Evolutionary conservation across 2,888 invertebrate genomes (phyloP).

Genomic region (Callimorpha dominula): DNA sequence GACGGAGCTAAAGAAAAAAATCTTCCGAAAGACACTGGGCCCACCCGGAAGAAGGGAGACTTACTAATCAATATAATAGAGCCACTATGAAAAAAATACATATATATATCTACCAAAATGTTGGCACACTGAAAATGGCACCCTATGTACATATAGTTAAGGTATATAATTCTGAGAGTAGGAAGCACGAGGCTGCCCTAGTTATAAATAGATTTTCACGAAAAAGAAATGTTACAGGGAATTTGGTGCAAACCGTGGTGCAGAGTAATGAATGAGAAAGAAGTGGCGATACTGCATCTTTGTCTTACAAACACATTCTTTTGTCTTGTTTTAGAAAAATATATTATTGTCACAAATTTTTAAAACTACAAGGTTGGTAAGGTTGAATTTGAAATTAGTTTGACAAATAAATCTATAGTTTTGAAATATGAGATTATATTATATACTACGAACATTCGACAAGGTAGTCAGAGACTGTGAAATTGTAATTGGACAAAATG

Average conservation of each 20-base stretch:
- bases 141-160: conserved; percentile 54
- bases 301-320: conserved; percentile 15
- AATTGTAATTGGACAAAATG: no score
- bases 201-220: conserved; percentile 87
- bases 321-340: conserved; percentile 1
- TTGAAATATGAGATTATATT: not conserved
- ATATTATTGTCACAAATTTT: not conserved
- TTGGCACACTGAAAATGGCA: conserved; percentile 47
- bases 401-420: not conserved
- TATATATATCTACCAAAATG: conserved; percentile 63
- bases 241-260: conserved; percentile 82
- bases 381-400: conserved; percentile 1
- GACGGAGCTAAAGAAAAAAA: conserved; percentile 71
- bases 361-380: not conserved
- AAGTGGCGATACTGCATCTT: conserved; percentile 39
- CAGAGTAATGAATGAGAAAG: conserved; percentile 69
- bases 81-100: conserved; percentile 85
- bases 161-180: conserved; percentile 52
- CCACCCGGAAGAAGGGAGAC: conserved; percentile 78
- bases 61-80: conserved; percentile 87
- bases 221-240: conserved; percentile 87
- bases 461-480: not conserved
- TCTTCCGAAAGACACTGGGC: conserved; percentile 74
- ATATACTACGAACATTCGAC: not conserved
- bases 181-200: conserved; percentile 78